A percentile compares a stretch with the other conserved stretches of the same genome.
Conservation (phyloP, 2,797 vertebrate species). For the Oreochromis mossambicus region DNA sequence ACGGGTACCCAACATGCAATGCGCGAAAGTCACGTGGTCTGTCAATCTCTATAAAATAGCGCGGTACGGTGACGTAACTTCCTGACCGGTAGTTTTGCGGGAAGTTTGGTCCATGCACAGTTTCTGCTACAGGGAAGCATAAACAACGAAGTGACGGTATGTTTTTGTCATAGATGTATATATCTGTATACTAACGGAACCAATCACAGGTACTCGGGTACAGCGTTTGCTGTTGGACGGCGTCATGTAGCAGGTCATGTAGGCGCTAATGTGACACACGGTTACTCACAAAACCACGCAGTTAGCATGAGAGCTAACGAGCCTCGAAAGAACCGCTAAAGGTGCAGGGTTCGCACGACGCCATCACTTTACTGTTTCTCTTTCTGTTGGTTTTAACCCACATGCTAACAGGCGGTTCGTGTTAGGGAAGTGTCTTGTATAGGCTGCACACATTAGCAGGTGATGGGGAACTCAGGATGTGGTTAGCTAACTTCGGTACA, state of each 20-base stretch:
- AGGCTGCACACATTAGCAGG: background rate
- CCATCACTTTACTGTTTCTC: background rate
- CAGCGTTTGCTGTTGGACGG: background rate
- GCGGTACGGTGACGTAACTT: constrained; percentile 23
- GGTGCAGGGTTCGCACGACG: background rate
- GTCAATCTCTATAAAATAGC: constrained; percentile 29
- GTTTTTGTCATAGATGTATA: background rate
- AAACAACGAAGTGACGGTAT: constrained; percentile 14
- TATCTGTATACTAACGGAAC: rapidly evolving
- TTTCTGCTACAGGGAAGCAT: background rate
- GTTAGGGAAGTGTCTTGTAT: rapidly evolving
- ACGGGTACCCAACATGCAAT: too few species aligned
- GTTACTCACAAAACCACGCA: background rate
- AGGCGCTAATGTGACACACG: background rate
- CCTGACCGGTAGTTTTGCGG: constrained; percentile 64
- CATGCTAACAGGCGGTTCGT: background rate
- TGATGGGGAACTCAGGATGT: background rate
- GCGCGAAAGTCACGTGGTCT: too few species aligned
- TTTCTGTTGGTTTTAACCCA: rapidly evolving
- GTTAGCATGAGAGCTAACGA: constrained; percentile 31
- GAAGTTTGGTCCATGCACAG: constrained; percentile 55
- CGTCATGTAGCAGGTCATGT: background rate
- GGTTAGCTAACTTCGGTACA: background rate
- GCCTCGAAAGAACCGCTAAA: background rate
- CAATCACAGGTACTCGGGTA: rapidly evolving